Evolutionary conservation across 2,888 invertebrate species (phyloP).

Genomic region (Leptura quadrifasciata): DNA sequence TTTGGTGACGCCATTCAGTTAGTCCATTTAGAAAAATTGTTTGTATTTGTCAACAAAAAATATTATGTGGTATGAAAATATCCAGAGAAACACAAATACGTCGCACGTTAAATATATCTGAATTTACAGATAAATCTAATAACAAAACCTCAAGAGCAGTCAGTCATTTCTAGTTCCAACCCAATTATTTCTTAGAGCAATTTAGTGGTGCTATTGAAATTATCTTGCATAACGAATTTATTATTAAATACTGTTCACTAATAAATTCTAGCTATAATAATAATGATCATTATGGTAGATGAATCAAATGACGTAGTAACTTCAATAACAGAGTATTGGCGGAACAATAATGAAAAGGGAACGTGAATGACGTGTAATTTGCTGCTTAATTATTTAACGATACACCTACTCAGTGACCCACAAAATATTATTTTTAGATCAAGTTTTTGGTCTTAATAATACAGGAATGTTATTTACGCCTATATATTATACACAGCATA

Average conservation of each 20-base stretch:
- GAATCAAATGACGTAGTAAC: background rate
- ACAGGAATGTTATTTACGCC: background rate
- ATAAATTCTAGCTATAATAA: background rate
- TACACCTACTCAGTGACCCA: constrained; percentile 10
- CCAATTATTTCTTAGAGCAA: background rate
- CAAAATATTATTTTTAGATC: background rate
- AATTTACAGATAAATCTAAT: too few relatives aligned
- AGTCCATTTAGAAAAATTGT: too few relatives aligned
- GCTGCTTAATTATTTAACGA: background rate
- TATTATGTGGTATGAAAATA: too few relatives aligned
- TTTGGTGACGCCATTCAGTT: too few relatives aligned
- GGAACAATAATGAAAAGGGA: background rate
- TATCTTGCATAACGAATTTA: background rate
- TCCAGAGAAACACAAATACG: too few relatives aligned
- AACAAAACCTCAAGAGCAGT: too few relatives aligned
- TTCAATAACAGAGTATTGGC: background rate
- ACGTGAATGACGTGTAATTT: background rate
- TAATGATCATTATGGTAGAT: background rate
- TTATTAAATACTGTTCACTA: too few relatives aligned
- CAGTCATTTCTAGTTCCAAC: background rate
- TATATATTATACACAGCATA: background rate
- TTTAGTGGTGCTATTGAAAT: background rate
- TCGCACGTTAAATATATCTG: too few relatives aligned
- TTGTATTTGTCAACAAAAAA: too few relatives aligned
- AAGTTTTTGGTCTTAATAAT: background rate